Evolutionary conservation across 1,140 invertebrate species (phyloP).

Genomic region (Brachionus plicatilis): DNA sequence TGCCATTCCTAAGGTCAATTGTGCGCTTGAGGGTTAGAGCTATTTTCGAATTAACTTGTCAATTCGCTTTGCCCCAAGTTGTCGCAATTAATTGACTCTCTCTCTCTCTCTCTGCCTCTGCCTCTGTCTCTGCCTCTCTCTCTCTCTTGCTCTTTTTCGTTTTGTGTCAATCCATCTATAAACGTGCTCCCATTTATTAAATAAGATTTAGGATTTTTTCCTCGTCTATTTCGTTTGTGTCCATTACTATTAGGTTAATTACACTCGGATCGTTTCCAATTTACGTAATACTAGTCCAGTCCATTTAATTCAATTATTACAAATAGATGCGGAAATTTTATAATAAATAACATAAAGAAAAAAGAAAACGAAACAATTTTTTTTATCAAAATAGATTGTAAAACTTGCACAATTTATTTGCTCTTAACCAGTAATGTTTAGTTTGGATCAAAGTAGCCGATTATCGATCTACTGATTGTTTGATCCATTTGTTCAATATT

Average conservation of each 20-base stretch:
- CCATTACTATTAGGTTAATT: not conserved
- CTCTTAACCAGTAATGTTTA: no score
- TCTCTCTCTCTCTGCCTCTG: not conserved
- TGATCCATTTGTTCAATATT: not conserved
- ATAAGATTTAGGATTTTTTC: not conserved
- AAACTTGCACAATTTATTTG: no score
- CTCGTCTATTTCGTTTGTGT: not conserved
- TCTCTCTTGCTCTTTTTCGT: not conserved
- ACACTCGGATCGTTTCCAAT: not conserved
- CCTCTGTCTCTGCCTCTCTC: not conserved
- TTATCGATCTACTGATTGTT: no score
- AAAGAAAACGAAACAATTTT: no score
- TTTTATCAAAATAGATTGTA: no score
- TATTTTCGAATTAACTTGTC: conserved; percentile 1
- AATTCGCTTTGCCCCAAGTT: not conserved
- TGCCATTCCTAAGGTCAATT: not conserved
- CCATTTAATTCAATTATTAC: not conserved
- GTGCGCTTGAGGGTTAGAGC: not conserved
- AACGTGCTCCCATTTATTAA: not conserved
- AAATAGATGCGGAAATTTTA: not conserved
- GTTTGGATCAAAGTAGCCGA: no score
- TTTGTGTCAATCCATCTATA: not conserved
- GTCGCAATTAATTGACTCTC: not conserved
- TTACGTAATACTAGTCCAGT: not conserved
- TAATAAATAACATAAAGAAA: not conserved